Conservation (phyloP, 2,888 invertebrate species). For the Melanotus villosus region DNA sequence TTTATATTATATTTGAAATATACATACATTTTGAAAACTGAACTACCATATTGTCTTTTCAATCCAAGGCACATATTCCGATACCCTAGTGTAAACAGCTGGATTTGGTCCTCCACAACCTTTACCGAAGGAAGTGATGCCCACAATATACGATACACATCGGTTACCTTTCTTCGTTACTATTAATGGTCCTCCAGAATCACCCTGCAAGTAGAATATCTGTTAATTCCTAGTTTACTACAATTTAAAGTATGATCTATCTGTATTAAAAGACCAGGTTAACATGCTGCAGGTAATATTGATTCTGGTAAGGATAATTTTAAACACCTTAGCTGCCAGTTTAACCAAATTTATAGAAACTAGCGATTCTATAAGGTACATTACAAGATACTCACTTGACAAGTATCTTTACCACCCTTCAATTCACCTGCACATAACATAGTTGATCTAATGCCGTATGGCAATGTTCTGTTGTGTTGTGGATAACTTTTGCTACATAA, state of each 20-base stretch:
- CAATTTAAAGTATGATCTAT: neutral
- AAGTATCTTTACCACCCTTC: conserved; percentile 63
- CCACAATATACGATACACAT: conserved; percentile 73
- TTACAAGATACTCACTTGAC: too few species aligned
- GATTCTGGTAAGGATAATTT: too few species aligned
- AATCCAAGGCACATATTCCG: conserved; percentile 73
- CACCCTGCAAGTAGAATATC: conserved; percentile 72
- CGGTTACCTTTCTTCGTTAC: conserved; percentile 71
- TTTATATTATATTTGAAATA: conserved; percentile 31
- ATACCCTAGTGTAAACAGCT: conserved; percentile 73
- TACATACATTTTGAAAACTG: conserved; percentile 19
- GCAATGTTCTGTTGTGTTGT: conserved; percentile 52
- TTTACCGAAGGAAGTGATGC: conserved; percentile 75
- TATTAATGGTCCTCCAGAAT: conserved; percentile 81
- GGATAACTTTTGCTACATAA: conserved; percentile 61
- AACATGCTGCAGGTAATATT: too few species aligned
- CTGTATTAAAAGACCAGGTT: too few species aligned
- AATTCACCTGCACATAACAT: conserved; percentile 70
- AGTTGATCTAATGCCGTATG: conserved; percentile 60
- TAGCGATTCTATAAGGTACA: too few species aligned
- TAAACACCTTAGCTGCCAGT: too few species aligned
- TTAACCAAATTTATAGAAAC: too few species aligned
- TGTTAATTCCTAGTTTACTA: neutral
- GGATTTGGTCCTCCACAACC: conserved; percentile 70
- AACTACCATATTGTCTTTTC: conserved; percentile 72